Evolutionary conservation across 2,888 invertebrate species (phyloP), one percentile per base, ranked within the genome.

Genomic region (Malachius bipustulatus): DNA sequence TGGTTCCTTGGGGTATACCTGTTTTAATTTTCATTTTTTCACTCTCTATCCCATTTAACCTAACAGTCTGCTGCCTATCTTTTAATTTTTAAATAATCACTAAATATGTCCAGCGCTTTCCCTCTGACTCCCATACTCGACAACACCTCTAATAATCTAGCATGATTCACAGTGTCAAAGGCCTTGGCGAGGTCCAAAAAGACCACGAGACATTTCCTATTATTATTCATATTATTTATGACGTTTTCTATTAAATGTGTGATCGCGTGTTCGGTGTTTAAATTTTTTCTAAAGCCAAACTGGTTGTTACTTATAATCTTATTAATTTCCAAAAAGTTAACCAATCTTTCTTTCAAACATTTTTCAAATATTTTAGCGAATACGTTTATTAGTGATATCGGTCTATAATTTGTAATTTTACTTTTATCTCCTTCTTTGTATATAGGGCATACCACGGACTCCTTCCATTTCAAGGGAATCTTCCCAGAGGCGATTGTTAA

Each of bases 141-240:
- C n/a, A n/a, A n/a, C n/a, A n/a, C n/a, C n/a, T n/a, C n/a, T n/a
- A n/a, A n/a, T n/a, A n/a, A n/a, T n/a, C n/a, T n/a, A n/a, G n/a
- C n/a, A n/a, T 19, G 24, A 19, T 19, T n/a, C 24, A 19, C 24
- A n/a, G 24, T 19, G n/a, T 19, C 24, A n/a, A 19, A 19, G 6
- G 24, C 24, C n/a, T 19, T 19, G 6, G 6, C n/a, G 6, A 19
- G 24, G n/a, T 19, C 24, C n/a, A 19, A 8, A 19, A n/a, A 19
- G 6, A 19, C 24, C 24, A 6, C 6, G 6, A n/a, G 6, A 19
- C n/a, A n/a, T 6, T 19, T 19, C 24, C 24, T n/a, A n/a, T n/a
- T n/a, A n/a, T n/a, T n/a, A n/a, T n/a, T n/a, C n/a, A n/a, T n/a
- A n/a, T 19, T 19, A 19, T 19, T n/a, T 19, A 19, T 19, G 6